Evolutionary conservation across 2,113 vertebrate genomes (phyloP).

Genomic region (Anseranas semipalmata): DNA sequence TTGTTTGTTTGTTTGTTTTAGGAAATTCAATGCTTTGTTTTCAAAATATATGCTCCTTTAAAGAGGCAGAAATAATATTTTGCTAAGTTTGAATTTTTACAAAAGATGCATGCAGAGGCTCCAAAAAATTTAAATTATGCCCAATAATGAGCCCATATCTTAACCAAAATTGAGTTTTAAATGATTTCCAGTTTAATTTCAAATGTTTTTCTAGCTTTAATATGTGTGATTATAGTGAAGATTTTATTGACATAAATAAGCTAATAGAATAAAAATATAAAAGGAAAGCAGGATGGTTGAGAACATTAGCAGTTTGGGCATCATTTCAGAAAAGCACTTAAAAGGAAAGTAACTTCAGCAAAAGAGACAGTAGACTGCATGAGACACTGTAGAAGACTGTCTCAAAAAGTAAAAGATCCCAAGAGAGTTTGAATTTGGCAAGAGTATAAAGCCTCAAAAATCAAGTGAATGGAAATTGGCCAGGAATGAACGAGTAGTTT

Average conservation of each 20-base stretch:
- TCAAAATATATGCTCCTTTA: not conserved
- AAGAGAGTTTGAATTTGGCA: conserved; percentile 42
- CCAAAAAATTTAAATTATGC: not conserved
- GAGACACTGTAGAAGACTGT: conserved; percentile 31
- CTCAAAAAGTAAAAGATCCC: conserved; percentile 39
- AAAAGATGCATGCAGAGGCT: not conserved
- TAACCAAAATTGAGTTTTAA: not conserved
- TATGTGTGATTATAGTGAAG: not conserved
- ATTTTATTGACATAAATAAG: not conserved
- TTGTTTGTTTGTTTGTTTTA: not conserved
- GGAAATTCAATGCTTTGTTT: not conserved
- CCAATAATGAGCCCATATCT: not conserved
- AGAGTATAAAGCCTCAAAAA: conserved; percentile 6
- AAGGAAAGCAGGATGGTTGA: not conserved
- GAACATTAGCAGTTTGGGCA: conserved; percentile 34
- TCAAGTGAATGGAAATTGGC: not conserved
- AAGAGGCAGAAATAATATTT: not conserved
- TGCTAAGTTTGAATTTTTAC: not conserved
- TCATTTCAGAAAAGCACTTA: conserved; percentile 64
- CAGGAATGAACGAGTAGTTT: not conserved
- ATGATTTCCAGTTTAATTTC: not conserved
- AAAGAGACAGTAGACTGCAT: conserved; percentile 26
- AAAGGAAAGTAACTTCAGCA: not conserved
- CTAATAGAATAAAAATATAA: not conserved
- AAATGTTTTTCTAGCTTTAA: not conserved